These are phyloP conservation scores for Macrotis lagotis DNA, from an alignment of 2,113 vertebrate genomes.

Conservation along the genomic window DNA sequence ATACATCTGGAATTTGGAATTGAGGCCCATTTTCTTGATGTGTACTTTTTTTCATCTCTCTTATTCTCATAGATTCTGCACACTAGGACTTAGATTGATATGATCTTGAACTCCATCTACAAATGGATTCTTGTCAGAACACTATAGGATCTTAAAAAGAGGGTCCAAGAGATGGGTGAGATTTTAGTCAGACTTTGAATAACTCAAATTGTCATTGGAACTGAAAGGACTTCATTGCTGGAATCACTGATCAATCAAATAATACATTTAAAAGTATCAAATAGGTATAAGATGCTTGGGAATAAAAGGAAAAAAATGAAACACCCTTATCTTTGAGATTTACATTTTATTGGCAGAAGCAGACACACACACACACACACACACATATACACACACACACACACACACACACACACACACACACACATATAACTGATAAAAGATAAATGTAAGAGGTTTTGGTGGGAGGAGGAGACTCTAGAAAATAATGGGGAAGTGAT, in stretches of 20 bases:
- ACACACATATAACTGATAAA: not conserved
- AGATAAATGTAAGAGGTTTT: not conserved
- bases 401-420: too few relatives aligned
- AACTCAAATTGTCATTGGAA: not conserved
- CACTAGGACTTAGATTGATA: constrained; percentile 42
- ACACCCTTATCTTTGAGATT: not conserved
- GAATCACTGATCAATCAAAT: not conserved
- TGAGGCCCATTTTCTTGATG: constrained; percentile 23
- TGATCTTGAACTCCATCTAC: constrained; percentile 7
- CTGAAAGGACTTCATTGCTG: not conserved
- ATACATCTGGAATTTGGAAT: constrained; percentile 36
- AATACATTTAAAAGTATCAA: not conserved
- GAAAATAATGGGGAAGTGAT: not conserved
- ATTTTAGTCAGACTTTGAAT: not conserved
- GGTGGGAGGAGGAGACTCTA: not conserved
- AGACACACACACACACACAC: not conserved
- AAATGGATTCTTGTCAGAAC: not conserved
- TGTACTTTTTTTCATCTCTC: constrained; percentile 54
- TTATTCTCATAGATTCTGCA: constrained; percentile 40
- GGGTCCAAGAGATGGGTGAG: not conserved
- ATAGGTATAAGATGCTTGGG: not conserved
- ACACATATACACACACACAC: not conserved
- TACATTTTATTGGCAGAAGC: not conserved
- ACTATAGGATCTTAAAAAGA: not conserved
- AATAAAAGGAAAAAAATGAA: not conserved